A percentile compares a stretch with the other conserved stretches of the same genome.
Conservation (phyloP, 2,888 invertebrate species). For the Cenopis cana region DNA sequence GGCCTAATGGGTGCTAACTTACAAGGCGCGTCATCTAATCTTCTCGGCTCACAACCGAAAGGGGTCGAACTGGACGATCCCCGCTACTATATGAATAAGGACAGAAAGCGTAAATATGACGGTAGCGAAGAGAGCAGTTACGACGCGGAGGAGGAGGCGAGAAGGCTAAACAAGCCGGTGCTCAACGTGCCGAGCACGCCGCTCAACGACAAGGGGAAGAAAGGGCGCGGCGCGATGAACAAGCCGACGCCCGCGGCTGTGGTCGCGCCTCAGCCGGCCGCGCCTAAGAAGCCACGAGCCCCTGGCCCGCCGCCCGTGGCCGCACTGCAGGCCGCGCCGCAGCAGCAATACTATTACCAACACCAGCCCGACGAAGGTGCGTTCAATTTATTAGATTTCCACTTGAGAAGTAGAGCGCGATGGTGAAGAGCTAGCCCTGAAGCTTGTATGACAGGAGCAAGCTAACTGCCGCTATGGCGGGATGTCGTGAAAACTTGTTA, state of each 20-base stretch:
- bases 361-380: constrained; percentile 86
- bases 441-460: constrained; percentile 86
- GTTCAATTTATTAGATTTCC: constrained; percentile 86
- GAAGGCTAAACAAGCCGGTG: constrained; percentile 80
- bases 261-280: constrained; percentile 77
- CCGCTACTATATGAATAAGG: constrained; percentile 90
- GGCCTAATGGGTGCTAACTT: constrained; percentile 78
- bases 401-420: constrained; percentile 85
- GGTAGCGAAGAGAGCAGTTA: constrained; percentile 88
- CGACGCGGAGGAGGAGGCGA: constrained; percentile 84
- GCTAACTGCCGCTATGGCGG: constrained; percentile 78
- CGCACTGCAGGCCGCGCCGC: constrained; percentile 76
- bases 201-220: constrained; percentile 78
- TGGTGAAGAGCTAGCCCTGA: constrained; percentile 86
- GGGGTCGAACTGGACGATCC: constrained; percentile 88
- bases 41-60: constrained; percentile 70
- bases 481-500: constrained; percentile 82
- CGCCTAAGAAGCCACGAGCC: constrained; percentile 78
- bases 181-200: constrained; percentile 82
- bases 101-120: constrained; percentile 88
- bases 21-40: constrained; percentile 70
- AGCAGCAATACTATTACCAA: constrained; percentile 84
- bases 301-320: constrained; percentile 77
- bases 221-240: constrained; percentile 67
- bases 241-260: constrained; percentile 74